Evolutionary conservation across 53 echinoderm and acorn worm genomes (phyloP).

Genomic region (Glandiceps talaboti): DNA sequence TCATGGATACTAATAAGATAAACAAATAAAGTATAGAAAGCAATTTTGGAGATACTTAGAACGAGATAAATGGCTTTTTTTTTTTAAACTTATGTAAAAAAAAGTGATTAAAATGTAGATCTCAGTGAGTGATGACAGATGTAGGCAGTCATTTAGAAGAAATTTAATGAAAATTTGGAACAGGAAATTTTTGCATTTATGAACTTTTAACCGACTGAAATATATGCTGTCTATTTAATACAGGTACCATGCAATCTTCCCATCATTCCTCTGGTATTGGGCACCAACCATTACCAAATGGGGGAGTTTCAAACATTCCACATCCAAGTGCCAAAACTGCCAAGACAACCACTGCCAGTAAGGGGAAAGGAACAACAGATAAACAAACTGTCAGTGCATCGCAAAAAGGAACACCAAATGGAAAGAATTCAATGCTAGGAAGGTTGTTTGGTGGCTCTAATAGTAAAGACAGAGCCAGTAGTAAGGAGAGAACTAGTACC

Average conservation of each 20-base stretch:
- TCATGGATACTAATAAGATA: no score
- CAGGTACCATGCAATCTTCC: slow-evolving; percentile 1
- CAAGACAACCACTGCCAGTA: neutral
- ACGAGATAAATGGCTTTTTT: no score
- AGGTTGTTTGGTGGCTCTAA: neutral
- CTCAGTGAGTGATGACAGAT: no score
- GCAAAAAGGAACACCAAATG: neutral
- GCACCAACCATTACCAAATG: neutral
- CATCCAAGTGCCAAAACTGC: slow-evolving; percentile 1
- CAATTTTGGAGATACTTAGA: no score
- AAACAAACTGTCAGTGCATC: neutral
- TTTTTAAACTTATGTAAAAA: no score
- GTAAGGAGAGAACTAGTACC: neutral
- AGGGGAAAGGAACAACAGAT: neutral
- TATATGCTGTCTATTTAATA: no score
- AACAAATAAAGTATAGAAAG: no score
- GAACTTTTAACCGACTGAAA: no score
- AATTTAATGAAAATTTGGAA: no score
- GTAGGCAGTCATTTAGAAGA: no score
- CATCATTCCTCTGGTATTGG: neutral
- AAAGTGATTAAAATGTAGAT: no score
- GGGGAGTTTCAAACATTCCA: neutral
- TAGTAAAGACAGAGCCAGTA: neutral
- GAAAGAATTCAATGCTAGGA: neutral
- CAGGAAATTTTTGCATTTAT: no score